Conservation (phyloP, 2,797 vertebrate genomes). For the Crax fasciolata region DNA sequence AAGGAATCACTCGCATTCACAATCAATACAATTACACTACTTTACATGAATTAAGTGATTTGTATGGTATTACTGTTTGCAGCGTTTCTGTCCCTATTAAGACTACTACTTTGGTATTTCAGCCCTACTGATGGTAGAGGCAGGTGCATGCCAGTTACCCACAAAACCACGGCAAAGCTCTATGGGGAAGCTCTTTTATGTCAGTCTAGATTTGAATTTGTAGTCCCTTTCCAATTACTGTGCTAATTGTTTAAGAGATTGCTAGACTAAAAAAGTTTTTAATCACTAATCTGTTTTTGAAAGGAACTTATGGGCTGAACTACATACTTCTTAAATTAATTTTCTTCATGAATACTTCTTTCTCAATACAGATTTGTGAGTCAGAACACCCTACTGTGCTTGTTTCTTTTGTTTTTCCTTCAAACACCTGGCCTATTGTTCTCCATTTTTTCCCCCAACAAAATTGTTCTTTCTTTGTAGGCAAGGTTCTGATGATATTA, state of each 20-base stretch:
- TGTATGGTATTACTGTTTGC: slow-evolving; percentile 62
- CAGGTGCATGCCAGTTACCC: slow-evolving; percentile 73
- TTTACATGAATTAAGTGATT: slow-evolving; percentile 76
- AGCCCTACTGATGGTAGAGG: slow-evolving; percentile 54
- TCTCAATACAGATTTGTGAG: slow-evolving; percentile 78
- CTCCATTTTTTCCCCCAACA: slow-evolving; percentile 11
- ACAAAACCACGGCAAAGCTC: slow-evolving; percentile 66
- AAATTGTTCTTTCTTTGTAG: slow-evolving; percentile 68
- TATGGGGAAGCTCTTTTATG: slow-evolving; percentile 76
- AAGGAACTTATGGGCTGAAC: slow-evolving; percentile 79
- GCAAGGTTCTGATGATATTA: slow-evolving; percentile 69
- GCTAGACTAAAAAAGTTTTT: slow-evolving; percentile 80
- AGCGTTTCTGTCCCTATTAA: slow-evolving; percentile 67
- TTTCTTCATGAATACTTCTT: slow-evolving; percentile 84
- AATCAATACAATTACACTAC: slow-evolving; percentile 75
- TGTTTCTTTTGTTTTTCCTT: slow-evolving; percentile 77
- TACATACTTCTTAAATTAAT: slow-evolving; percentile 84
- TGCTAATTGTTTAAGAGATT: slow-evolving; percentile 83
- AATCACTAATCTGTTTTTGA: slow-evolving; percentile 84
- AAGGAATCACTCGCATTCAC: slow-evolving; percentile 73
- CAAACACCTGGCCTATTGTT: slow-evolving; percentile 82
- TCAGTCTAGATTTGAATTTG: slow-evolving; percentile 80
- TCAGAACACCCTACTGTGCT: slow-evolving; percentile 75
- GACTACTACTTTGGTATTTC: slow-evolving; percentile 55
- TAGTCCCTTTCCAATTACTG: slow-evolving; percentile 81